phyloP scores from a whole-genome alignment of 2,888 invertebrate genomes.

The Periphyllus acericola region DNA sequence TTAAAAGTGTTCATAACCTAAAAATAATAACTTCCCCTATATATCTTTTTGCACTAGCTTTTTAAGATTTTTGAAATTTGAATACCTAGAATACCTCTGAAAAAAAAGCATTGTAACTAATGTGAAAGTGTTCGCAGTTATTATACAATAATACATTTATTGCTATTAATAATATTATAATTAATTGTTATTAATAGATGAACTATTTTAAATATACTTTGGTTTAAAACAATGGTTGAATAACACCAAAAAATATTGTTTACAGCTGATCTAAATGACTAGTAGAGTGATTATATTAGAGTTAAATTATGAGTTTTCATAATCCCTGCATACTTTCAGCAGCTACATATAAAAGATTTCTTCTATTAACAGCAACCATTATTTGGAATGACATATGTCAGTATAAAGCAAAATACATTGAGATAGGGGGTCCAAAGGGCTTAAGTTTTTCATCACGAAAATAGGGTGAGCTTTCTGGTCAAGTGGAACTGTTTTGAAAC shows the following conservation, averaged over 20 bases:
- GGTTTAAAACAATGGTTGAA: too few relatives aligned
- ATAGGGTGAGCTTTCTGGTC: slow-evolving; percentile 44
- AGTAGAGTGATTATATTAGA: neutral
- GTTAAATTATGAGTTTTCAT: slow-evolving; percentile 18
- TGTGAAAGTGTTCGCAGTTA: too few relatives aligned
- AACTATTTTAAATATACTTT: too few relatives aligned
- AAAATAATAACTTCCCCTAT: too few relatives aligned
- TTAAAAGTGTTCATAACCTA: too few relatives aligned
- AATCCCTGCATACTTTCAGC: slow-evolving; percentile 3
- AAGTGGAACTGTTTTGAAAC: slow-evolving; percentile 53
- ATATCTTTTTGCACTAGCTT: too few relatives aligned
- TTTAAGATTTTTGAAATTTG: too few relatives aligned
- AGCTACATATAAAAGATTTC: neutral
- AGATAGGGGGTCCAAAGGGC: neutral
- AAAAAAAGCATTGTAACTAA: too few relatives aligned
- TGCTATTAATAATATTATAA: too few relatives aligned
- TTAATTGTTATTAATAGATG: too few relatives aligned
- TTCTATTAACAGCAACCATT: slow-evolving; percentile 26
- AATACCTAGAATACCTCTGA: too few relatives aligned
- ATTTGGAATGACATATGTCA: slow-evolving; percentile 25
- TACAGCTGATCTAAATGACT: neutral
- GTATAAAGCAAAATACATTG: neutral
- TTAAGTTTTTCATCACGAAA: slow-evolving; percentile 47
- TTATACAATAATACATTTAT: too few relatives aligned
- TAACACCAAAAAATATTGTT: neutral